Conservation (phyloP, 2,888 invertebrate species). For the Sminthurinus aureus region DNA sequence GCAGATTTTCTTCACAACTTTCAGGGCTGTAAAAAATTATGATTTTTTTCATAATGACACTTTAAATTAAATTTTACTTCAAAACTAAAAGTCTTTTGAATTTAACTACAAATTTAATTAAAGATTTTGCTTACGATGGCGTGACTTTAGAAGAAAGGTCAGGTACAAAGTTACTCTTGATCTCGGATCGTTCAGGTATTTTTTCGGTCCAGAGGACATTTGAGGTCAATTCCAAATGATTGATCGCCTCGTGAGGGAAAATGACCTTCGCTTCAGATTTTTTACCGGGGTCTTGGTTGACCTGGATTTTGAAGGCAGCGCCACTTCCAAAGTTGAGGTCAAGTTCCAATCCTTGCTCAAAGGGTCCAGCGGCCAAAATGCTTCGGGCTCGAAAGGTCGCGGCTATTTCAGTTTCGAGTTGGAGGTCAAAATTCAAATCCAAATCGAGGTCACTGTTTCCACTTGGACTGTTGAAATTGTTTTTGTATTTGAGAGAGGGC, state of each 20-base stretch:
- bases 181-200: not conserved
- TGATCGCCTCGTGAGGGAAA: constrained; percentile 80
- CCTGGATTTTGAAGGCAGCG: constrained; percentile 63
- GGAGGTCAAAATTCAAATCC: constrained; percentile 71
- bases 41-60: no score
- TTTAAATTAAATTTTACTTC: no score
- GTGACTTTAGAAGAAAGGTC: constrained; percentile 2
- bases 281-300: constrained; percentile 67
- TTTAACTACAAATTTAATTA: not conserved
- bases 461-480: constrained; percentile 68
- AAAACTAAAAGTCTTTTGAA: no score
- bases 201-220: constrained; percentile 60
- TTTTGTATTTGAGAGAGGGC: constrained; percentile 67
- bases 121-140: constrained; percentile 25
- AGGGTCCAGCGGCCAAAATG: constrained; percentile 63
- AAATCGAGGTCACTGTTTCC: constrained; percentile 76
- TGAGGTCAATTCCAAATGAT: constrained; percentile 73
- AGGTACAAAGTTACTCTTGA: not conserved
- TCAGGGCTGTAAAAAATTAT: not conserved
- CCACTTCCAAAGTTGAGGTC: constrained; percentile 79
- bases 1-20: not conserved
- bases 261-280: constrained; percentile 78
- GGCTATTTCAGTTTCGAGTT: constrained; percentile 21
- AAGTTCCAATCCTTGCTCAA: constrained; percentile 79
- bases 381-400: constrained; percentile 62